phyloP scores from a whole-genome alignment of 2,113 vertebrate species.

The Corythoichthys intestinalis region DNA sequence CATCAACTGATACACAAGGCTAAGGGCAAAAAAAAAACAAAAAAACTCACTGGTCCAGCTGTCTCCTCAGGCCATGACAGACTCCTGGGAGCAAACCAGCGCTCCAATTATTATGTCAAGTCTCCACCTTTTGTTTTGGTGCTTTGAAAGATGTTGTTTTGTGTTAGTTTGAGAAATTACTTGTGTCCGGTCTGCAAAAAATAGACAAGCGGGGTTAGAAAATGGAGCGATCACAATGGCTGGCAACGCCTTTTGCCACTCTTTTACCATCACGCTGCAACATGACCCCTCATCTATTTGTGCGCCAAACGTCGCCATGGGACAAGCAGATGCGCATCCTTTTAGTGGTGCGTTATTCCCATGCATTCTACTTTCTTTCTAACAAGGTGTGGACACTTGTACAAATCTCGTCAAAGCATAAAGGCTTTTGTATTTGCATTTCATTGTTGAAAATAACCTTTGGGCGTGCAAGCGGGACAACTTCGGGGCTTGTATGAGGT shows the following conservation, averaged over 20 bases:
- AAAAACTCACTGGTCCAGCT: conserved; percentile 9
- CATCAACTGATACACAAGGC: conserved; percentile 51
- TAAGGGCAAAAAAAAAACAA: conserved; percentile 19
- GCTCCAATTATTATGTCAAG: conserved; percentile 62
- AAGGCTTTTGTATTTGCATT: conserved; percentile 4
- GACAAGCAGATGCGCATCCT: conserved; percentile 62
- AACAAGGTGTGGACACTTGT: conserved; percentile 6
- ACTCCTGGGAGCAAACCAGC: conserved; percentile 41
- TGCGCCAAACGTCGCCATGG: conserved; percentile 69
- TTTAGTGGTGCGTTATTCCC: conserved; percentile 63
- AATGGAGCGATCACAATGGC: conserved; percentile 69
- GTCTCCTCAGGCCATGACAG: conserved; percentile 60
- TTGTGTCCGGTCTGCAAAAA: conserved; percentile 60
- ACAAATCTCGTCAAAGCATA: neutral
- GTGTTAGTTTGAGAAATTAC: conserved; percentile 70
- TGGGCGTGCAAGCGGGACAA: neutral
- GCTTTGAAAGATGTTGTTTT: conserved; percentile 60
- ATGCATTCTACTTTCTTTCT: conserved; percentile 61
- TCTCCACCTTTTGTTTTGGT: conserved; percentile 64
- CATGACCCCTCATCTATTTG: conserved; percentile 65
- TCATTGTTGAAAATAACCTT: neutral
- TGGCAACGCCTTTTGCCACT: conserved; percentile 64
- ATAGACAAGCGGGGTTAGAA: conserved; percentile 35
- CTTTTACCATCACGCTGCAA: conserved; percentile 67
- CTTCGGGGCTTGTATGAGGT: neutral